A percentile compares a stretch with the other conserved stretches of the same genome.
Conservation (phyloP, 1,140 invertebrate species). For the Coboldia fuscipes region DNA sequence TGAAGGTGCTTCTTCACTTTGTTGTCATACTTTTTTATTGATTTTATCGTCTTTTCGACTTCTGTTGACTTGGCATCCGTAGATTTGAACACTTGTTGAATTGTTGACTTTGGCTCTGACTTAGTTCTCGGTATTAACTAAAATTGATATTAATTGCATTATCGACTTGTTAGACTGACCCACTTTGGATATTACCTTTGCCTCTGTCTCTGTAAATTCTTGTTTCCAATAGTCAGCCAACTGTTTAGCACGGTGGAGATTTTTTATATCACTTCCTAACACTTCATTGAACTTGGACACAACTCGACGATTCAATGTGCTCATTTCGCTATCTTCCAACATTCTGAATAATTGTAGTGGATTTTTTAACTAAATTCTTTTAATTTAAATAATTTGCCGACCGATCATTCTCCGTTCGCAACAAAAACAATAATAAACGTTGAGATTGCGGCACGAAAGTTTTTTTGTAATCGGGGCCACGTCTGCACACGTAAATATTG, state of each 20-base stretch:
- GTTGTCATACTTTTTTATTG: constrained; percentile 23
- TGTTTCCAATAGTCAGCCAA: constrained; percentile 19
- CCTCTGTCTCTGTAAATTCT: constrained; percentile 26
- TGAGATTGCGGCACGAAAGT: no score
- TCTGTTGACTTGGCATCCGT: constrained; percentile 25
- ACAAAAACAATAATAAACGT: no score
- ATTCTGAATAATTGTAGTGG: no score
- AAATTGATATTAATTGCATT: neutral
- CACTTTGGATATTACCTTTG: constrained; percentile 22
- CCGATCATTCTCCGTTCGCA: no score
- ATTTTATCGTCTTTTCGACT: constrained; percentile 23
- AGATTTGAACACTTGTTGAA: constrained; percentile 23
- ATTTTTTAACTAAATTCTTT: no score
- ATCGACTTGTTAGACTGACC: no score
- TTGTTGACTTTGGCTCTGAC: constrained; percentile 27
- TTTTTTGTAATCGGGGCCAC: no score
- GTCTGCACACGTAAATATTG: no score
- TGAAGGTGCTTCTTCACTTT: no score
- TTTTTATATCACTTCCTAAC: constrained; percentile 23
- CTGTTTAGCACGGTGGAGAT: constrained; percentile 18
- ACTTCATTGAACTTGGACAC: constrained; percentile 25
- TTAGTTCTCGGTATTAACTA: constrained; percentile 23
- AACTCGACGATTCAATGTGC: no score
- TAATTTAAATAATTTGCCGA: no score
- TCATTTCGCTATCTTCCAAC: no score